phyloP scores from a whole-genome alignment of 2,888 invertebrate genomes.

The Cylindroiulus punctatus region DNA sequence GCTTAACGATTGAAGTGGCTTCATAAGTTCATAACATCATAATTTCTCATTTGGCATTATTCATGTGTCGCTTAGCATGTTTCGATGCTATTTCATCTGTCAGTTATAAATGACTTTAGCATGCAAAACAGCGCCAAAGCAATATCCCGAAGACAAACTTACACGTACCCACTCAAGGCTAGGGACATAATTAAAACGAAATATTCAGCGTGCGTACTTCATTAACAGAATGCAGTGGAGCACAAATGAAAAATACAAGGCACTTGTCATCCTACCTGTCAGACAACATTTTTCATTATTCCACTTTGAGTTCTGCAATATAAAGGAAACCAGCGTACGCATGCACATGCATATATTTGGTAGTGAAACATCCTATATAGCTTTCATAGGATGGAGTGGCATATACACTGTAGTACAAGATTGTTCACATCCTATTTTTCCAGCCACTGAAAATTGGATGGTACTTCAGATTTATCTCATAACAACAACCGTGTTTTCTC shows the following conservation, averaged over 20 bases:
- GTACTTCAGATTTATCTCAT: no score
- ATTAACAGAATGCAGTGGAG: no score
- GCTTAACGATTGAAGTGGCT: background rate
- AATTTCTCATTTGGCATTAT: background rate
- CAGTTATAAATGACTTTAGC: background rate
- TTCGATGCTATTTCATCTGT: conserved; percentile 21
- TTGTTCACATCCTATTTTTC: no score
- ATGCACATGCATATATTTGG: no score
- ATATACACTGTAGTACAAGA: no score
- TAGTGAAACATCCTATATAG: no score
- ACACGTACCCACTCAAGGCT: background rate
- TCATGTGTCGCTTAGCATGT: background rate
- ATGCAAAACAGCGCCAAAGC: background rate
- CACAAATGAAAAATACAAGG: background rate
- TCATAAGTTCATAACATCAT: background rate
- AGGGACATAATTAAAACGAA: conserved; percentile 12
- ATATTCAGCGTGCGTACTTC: background rate
- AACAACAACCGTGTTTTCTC: no score
- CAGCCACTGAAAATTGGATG: no score
- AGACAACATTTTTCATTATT: no score
- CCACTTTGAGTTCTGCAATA: no score
- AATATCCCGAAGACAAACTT: background rate
- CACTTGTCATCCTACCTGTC: background rate
- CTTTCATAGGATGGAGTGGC: no score
- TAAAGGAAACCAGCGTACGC: no score